Evolutionary conservation across 1,140 invertebrate genomes (phyloP), one percentile per base, ranked within the genome.

Genomic region (Ectropis grisescens): DNA sequence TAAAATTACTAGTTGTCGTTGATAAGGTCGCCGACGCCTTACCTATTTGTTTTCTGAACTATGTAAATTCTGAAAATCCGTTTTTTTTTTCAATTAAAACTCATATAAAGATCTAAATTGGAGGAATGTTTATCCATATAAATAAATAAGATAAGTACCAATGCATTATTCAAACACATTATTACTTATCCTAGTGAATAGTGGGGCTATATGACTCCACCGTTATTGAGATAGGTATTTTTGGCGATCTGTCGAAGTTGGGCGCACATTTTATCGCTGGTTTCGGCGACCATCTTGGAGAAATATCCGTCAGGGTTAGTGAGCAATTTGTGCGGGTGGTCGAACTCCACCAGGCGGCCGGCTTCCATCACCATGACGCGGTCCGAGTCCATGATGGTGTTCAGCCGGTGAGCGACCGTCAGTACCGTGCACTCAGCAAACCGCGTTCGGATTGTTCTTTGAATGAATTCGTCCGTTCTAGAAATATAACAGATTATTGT

Each of bases 371-470:
- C 90, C 54, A 94, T 79, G 39, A 94, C 86, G 37, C 86, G 82
- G 54, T 90, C 89, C 42, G 86, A 90, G 58, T 95, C 91, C 86
- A 95, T 89, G 23, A 95, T 91, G 0, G 91, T 93, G 55, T 92
- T 88, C 11, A 94, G 71, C 12, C 92, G 79, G 76, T 94, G 92
- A 3, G 93, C 93, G 48, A 95, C 93, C 1, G 93, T 94, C 6
- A 95, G 74, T 7, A 95, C 89, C 0, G 93, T 95, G 39, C 89
- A 90, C 33, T 88, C 66, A 0, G 70, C 69, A 71, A 94, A 94
- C 47, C 89, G 87, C 15, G 83, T 85, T 22, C 88, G 87, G 48
- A 87, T 87, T 11, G 87, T 93, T 78, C 80, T 86, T 72, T 86
- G 88, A 47, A 86, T 92, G 24, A 87, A 86, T 74, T 74, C 88